Base-by-base conservation (phyloP, 2,113 vertebrate species). In the Semicossyphus pulcher region DNA sequence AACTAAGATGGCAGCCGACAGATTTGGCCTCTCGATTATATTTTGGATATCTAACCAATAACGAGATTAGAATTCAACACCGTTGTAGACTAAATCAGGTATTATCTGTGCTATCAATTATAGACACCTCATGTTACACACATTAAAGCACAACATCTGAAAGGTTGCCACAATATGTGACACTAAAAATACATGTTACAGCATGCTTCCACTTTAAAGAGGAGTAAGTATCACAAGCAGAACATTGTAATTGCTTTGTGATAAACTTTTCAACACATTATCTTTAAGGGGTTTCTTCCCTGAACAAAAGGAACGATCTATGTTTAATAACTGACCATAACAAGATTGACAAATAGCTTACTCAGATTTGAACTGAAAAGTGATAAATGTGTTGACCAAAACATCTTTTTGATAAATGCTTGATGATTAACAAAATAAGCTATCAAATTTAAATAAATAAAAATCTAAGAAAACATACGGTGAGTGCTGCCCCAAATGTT, bases 31-130 rank as follows among this genome's bases (percentile, higher is more conserved):
- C n/a, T n/a, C n/a, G 39, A 45, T 62, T 44, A 72, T 36, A 4
- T 45, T 0, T 20, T 10, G 20, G 4, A 11, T 18, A 7, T 56
- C 10, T 49, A 32, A 62, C n/a, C 7, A 18, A 47, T 59, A 31
- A 18, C 39, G 10, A 54, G 34, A 37, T 45, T 53, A 23, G 51
- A 48, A n/a, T 7, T 20, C 31, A 26, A 2, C 7, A 16, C 7
- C 29, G 10, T 45, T 15, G 11, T 7, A 7, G 11, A 51, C 25
- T 3, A 59, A 54, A 63, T 29, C 51, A 25, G 54, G 74, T 74
- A 20, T 56, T 34, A 70, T 62, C 63, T 65, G 58, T 56, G 48
- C 58, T 32, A 23, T 58, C 32, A 61, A 57, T 66, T 25, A 57
- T 5, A 45, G 18, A 18, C 3, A 10, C 51, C 36, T 36, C 29